Evolutionary conservation across 2,797 vertebrate genomes (phyloP).

Genomic region (Paratrypauchen microcephalus): DNA sequence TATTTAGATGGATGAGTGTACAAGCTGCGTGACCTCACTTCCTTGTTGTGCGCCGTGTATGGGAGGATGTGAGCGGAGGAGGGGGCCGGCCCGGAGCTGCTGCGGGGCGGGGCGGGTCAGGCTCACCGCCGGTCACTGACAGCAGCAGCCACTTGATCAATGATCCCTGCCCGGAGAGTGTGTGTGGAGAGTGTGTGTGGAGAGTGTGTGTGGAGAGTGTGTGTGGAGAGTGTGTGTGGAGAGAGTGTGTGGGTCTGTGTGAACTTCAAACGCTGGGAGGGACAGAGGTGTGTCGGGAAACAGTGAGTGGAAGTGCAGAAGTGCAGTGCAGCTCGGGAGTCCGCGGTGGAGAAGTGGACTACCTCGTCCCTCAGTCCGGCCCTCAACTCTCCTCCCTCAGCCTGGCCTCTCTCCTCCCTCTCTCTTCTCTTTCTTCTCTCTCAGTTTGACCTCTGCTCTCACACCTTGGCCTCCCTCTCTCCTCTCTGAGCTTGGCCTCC

Average conservation of each 20-base stretch:
- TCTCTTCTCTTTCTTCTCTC: too few relatives aligned
- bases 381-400: slow-evolving; percentile 28
- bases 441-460: too few relatives aligned
- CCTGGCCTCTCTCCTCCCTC: too few relatives aligned
- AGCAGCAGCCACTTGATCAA: slow-evolving; percentile 80
- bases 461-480: too few relatives aligned
- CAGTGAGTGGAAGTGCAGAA: slow-evolving; percentile 26
- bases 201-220: slow-evolving; percentile 57
- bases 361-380: slow-evolving; percentile 69
- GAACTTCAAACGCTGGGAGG: slow-evolving; percentile 64
- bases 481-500: too few relatives aligned
- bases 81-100: slow-evolving; percentile 57
- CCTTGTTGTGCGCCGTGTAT: slow-evolving; percentile 78
- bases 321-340: slow-evolving; percentile 35
- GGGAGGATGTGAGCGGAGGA: slow-evolving; percentile 59
- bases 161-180: slow-evolving; percentile 71
- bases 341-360: slow-evolving; percentile 71
- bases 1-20: slow-evolving; percentile 83
- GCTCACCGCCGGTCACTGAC: slow-evolving; percentile 76
- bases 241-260: slow-evolving; percentile 64
- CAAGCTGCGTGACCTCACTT: slow-evolving; percentile 79
- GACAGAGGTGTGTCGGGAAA: slow-evolving; percentile 62
- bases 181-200: slow-evolving; percentile 33
- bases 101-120: slow-evolving; percentile 72
- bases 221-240: slow-evolving; percentile 52